phyloP scores from a whole-genome alignment of 1,140 invertebrate species.

The Phymastichus coffea region DNA sequence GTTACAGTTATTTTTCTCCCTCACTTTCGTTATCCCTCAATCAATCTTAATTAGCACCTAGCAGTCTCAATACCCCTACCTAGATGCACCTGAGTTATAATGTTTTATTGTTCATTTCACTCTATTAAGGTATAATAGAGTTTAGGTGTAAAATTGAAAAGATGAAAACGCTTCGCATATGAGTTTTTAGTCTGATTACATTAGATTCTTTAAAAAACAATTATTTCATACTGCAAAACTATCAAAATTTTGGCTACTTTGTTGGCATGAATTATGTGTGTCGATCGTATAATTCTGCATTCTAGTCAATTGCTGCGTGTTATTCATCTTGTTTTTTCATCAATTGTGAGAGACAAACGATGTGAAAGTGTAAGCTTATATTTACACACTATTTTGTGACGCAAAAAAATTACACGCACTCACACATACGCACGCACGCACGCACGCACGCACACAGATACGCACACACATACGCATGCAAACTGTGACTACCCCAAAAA shows the following conservation, averaged over 20 bases:
- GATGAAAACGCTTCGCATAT: conserved; percentile 13
- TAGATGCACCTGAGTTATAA: conserved; percentile 13
- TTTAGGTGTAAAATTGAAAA: conserved; percentile 13
- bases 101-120: conserved; percentile 17
- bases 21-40: too few relatives aligned
- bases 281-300: conserved; percentile 1
- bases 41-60: too few relatives aligned
- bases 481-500: too few relatives aligned
- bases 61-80: conserved; percentile 16
- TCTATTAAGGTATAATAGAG: conserved; percentile 13
- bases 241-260: conserved; percentile 12
- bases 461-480: too few relatives aligned
- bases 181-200: conserved; percentile 12
- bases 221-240: not conserved
- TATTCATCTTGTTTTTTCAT: conserved; percentile 1
- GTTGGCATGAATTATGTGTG: conserved; percentile 14
- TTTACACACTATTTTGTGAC: too few relatives aligned
- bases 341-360: conserved; percentile 27
- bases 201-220: not conserved
- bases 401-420: too few relatives aligned
- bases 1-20: too few relatives aligned
- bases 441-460: too few relatives aligned
- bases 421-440: too few relatives aligned
- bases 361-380: conserved; percentile 15
- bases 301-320: conserved; percentile 8